phyloP scores from a whole-genome alignment of 2,113 vertebrate species.

The Pseudorasbora parva region DNA sequence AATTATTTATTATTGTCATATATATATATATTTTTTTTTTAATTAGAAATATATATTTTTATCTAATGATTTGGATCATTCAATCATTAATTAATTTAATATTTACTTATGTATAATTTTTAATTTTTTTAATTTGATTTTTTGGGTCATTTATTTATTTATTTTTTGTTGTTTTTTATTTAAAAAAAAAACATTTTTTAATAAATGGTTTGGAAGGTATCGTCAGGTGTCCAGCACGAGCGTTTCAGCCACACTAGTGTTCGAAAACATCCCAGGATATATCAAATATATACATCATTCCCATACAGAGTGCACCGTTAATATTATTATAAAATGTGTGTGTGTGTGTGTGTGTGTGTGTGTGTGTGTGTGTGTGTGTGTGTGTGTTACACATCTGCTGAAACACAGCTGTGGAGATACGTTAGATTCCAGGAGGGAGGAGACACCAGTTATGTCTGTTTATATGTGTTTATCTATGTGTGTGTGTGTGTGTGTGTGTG shows the following conservation, averaged over 20 bases:
- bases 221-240: too few species aligned
- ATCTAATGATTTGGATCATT: not conserved
- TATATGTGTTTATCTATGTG: slow-evolving; percentile 43
- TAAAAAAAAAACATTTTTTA: too few species aligned
- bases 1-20: too few species aligned
- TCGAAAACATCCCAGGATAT: not conserved
- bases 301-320: too few species aligned
- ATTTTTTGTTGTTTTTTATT: not conserved
- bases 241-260: not conserved
- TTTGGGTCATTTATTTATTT: not conserved
- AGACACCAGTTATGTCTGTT: slow-evolving; percentile 51
- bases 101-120: too few species aligned
- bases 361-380: too few species aligned
- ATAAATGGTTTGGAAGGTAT: too few species aligned
- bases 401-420: slow-evolving; percentile 71
- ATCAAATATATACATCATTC: too few species aligned
- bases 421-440: slow-evolving; percentile 59
- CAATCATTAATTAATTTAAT: too few species aligned
- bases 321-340: too few species aligned
- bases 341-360: not conserved
- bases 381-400: slow-evolving; percentile 69
- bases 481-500: slow-evolving; percentile 48
- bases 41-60: not conserved
- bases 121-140: too few species aligned
- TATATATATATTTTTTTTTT: too few species aligned